Conservation (phyloP, 2,113 vertebrate genomes). For the Oreochromis niloticus region DNA sequence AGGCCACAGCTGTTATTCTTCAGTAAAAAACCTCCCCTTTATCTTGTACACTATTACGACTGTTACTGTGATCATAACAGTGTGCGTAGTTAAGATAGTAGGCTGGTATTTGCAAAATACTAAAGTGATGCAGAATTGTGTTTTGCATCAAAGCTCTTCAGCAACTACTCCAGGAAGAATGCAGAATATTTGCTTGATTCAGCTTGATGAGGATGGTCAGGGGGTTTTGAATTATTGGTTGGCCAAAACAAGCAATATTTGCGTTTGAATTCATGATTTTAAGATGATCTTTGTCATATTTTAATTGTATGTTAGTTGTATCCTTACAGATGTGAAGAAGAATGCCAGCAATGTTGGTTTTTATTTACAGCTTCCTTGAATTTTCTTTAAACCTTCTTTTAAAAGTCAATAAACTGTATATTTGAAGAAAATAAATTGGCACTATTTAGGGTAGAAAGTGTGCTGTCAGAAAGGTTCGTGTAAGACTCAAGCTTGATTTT, state of each 20-base stretch:
- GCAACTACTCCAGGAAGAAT: background rate
- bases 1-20: background rate
- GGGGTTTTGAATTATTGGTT: background rate
- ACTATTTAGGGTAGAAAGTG: background rate
- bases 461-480: accelerated
- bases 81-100: accelerated
- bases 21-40: background rate
- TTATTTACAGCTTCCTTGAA: accelerated
- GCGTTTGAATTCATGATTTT: background rate
- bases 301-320: background rate
- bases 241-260: background rate
- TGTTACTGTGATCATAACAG: background rate
- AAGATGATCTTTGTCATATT: accelerated
- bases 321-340: background rate
- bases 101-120: background rate
- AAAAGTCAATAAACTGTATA: background rate
- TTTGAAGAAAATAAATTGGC: background rate
- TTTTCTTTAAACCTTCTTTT: background rate
- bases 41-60: background rate
- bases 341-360: background rate
- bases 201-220: background rate
- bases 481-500: background rate
- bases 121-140: background rate
- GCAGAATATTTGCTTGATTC: background rate
- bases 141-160: background rate